phyloP scores from a whole-genome alignment of 2,113 vertebrate genomes.

The Stegostoma tigrinum region DNA sequence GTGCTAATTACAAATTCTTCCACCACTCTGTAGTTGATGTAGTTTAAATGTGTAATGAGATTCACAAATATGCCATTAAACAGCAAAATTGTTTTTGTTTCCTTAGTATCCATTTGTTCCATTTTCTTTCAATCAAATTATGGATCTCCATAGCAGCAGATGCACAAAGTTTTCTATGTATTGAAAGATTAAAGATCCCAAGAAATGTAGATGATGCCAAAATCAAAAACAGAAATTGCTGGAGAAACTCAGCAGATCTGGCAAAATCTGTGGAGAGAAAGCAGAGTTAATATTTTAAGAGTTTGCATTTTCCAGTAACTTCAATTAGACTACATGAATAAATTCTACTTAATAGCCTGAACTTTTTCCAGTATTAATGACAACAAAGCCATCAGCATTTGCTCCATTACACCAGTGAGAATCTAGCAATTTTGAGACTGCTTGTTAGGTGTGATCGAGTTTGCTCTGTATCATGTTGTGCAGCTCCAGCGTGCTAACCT shows the following conservation, averaged over 20 bases:
- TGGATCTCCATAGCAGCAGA: background rate
- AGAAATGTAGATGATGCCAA: slow-evolving; percentile 10
- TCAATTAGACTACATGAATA: background rate
- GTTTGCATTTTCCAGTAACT: background rate
- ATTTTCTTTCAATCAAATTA: slow-evolving; percentile 41
- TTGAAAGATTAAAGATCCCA: slow-evolving; percentile 29
- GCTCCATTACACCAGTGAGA: too few relatives aligned
- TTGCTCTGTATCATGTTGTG: too few relatives aligned
- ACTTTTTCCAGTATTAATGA: too few relatives aligned
- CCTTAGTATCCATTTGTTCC: slow-evolving; percentile 41
- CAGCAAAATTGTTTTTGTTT: slow-evolving; percentile 31
- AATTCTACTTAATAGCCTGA: background rate
- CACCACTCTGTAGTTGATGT: slow-evolving; percentile 1
- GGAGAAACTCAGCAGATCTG: too few relatives aligned
- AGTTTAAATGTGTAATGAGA: background rate
- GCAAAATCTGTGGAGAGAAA: too few relatives aligned
- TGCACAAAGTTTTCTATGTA: fast-evolving
- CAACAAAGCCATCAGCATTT: too few relatives aligned
- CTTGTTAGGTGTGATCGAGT: too few relatives aligned
- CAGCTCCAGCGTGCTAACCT: too few relatives aligned
- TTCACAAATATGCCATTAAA: slow-evolving; percentile 43
- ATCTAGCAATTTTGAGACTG: too few relatives aligned
- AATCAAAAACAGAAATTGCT: background rate
- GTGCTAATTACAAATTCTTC: background rate
- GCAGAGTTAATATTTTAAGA: too few relatives aligned